These are phyloP conservation scores for Eugnorisma glareosa DNA, from an alignment of 2,888 invertebrate species.

Conservation along the genomic window DNA sequence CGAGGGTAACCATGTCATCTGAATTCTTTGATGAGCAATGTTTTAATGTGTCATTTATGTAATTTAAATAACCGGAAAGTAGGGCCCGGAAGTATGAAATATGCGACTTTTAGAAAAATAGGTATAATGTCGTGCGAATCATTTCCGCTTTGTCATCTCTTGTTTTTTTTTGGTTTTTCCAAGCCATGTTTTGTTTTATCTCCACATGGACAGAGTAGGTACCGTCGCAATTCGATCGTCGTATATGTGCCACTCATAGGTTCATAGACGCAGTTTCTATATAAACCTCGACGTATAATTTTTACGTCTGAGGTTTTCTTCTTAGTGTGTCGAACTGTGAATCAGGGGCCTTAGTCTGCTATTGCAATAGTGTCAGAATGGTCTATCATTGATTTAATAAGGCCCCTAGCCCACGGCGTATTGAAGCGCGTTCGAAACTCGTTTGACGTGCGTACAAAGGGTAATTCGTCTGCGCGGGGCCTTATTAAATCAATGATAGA, in stretches of 20 bases:
- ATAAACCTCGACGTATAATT: neutral
- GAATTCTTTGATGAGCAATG: neutral
- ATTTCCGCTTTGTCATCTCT: neutral
- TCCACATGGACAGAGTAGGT: neutral
- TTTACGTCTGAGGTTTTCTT: neutral
- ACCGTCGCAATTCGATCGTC: neutral
- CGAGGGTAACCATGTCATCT: slow-evolving; percentile 6
- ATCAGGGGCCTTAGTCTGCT: no score
- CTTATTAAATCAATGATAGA: no score
- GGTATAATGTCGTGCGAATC: neutral
- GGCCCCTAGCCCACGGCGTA: no score
- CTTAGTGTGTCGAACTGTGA: no score
- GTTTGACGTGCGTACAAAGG: no score
- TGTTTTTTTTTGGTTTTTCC: neutral
- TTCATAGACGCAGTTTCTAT: neutral
- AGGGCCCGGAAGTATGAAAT: neutral
- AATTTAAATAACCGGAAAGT: neutral
- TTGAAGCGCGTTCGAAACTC: no score
- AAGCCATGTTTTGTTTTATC: neutral
- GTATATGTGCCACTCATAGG: neutral
- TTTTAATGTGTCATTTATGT: neutral
- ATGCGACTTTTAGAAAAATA: neutral
- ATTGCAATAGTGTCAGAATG: no score
- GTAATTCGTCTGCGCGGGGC: no score
- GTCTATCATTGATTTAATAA: no score